Evolutionary conservation across 2,113 vertebrate species (phyloP).

Genomic region (Sphaerodactylus townsendi): DNA sequence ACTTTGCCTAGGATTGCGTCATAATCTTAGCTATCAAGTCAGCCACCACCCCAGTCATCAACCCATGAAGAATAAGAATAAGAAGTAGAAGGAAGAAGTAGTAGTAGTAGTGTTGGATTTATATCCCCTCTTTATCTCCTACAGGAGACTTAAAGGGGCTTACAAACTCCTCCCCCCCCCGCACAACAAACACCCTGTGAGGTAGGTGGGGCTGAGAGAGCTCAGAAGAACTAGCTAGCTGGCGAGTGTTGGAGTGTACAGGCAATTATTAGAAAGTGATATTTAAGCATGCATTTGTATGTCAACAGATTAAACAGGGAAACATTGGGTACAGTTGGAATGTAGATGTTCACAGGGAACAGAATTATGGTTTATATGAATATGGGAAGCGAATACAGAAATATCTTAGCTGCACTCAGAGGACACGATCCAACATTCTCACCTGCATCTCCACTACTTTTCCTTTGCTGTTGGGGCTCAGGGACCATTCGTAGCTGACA

Average conservation of each 20-base stretch:
- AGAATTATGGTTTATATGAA: not conserved
- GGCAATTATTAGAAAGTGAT: accelerated
- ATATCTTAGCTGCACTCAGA: not conserved
- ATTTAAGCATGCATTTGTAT: not conserved
- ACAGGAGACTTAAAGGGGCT: no score
- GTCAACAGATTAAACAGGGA: not conserved
- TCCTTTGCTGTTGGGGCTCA: slow-evolving; percentile 93
- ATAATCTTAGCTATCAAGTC: not conserved
- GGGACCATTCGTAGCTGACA: slow-evolving; percentile 94
- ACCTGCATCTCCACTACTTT: slow-evolving; percentile 99
- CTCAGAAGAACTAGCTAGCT: no score
- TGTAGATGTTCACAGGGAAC: not conserved
- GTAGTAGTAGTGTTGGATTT: no score
- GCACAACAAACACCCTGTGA: no score
- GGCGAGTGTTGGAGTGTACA: no score
- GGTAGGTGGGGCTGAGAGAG: no score
- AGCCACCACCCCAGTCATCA: not conserved
- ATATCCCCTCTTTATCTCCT: no score
- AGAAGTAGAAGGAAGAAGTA: no score
- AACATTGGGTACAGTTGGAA: not conserved
- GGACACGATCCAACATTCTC: not conserved
- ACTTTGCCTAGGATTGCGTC: no score
- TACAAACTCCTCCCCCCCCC: no score
- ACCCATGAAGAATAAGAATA: not conserved
- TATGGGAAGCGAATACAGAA: not conserved